These are phyloP conservation scores for Eristalis arbustorum DNA, from an alignment of 2,888 invertebrate species.

Conservation along the genomic window DNA sequence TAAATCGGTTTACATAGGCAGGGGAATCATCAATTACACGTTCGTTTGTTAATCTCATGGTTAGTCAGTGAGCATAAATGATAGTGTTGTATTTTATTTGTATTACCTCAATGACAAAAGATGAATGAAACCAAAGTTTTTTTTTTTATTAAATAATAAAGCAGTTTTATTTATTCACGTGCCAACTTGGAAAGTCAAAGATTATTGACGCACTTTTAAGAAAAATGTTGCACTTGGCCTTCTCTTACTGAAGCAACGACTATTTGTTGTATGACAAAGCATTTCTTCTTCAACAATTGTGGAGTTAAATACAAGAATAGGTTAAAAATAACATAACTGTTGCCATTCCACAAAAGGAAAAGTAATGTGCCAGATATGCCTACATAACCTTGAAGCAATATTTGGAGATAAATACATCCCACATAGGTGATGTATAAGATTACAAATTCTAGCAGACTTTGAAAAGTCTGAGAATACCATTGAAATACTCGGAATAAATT, in stretches of 20 bases:
- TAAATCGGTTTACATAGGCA: conserved; percentile 80
- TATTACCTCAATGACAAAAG: conserved; percentile 8
- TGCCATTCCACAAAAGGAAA: too few relatives aligned
- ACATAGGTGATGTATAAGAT: too few relatives aligned
- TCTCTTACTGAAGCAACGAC: not conserved
- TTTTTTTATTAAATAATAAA: conserved; percentile 28
- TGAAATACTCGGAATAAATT: too few relatives aligned
- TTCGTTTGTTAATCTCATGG: conserved; percentile 48
- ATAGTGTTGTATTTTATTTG: conserved; percentile 2
- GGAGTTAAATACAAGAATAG: not conserved
- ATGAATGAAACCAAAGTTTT: conserved; percentile 56
- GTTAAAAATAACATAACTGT: too few relatives aligned
- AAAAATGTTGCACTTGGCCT: not conserved
- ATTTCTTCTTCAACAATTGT: not conserved
- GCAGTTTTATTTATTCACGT: not conserved
- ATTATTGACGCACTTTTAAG: not conserved
- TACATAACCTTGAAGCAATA: not conserved
- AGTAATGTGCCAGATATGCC: too few relatives aligned
- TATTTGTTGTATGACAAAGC: not conserved
- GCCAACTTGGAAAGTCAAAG: not conserved
- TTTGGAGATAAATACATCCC: too few relatives aligned
- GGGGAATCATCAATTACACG: conserved; percentile 11
- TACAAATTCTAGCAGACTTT: too few relatives aligned
- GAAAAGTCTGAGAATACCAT: too few relatives aligned
- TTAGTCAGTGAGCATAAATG: conserved; percentile 48